These are phyloP conservation scores for Rhodophaea formosa DNA, from an alignment of 2,888 invertebrate genomes.

Conservation along the genomic window DNA sequence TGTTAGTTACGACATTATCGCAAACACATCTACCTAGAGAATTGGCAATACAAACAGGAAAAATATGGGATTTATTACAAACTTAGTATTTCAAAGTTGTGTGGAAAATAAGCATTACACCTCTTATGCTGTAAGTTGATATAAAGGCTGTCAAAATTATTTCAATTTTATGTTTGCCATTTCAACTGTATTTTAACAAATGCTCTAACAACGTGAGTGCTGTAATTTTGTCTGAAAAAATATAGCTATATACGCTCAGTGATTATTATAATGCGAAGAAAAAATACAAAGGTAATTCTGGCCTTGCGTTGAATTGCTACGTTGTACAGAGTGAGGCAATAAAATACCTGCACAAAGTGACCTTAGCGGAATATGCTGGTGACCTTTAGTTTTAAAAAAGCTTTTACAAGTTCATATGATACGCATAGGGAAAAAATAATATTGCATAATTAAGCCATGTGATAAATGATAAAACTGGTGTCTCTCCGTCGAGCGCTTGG, in stretches of 20 bases:
- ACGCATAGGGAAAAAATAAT: slow-evolving; percentile 36
- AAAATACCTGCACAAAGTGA: slow-evolving; percentile 69
- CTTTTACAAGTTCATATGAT: slow-evolving; percentile 53
- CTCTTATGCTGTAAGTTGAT: not conserved
- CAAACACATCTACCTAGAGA: not conserved
- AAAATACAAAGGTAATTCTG: slow-evolving; percentile 62
- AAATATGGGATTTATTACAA: not conserved
- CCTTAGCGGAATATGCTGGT: slow-evolving; percentile 69
- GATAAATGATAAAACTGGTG: not conserved
- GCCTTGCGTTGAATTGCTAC: slow-evolving; percentile 71
- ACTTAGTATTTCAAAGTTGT: too few species aligned
- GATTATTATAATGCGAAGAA: slow-evolving; percentile 51
- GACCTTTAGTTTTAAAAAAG: slow-evolving; percentile 63
- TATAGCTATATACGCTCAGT: slow-evolving; percentile 30
- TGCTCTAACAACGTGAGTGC: not conserved
- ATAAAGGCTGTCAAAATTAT: not conserved
- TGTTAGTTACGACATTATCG: not conserved
- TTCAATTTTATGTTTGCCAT: not conserved
- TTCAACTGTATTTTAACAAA: slow-evolving; percentile 1
- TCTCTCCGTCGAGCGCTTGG: too few species aligned
- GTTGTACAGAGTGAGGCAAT: slow-evolving; percentile 67
- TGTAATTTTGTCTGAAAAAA: slow-evolving; percentile 8
- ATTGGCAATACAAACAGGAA: not conserved
- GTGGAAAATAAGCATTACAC: too few species aligned
- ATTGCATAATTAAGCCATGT: not conserved